Evolutionary conservation across 2,888 invertebrate genomes (phyloP).

Genomic region (Protonemura montana): DNA sequence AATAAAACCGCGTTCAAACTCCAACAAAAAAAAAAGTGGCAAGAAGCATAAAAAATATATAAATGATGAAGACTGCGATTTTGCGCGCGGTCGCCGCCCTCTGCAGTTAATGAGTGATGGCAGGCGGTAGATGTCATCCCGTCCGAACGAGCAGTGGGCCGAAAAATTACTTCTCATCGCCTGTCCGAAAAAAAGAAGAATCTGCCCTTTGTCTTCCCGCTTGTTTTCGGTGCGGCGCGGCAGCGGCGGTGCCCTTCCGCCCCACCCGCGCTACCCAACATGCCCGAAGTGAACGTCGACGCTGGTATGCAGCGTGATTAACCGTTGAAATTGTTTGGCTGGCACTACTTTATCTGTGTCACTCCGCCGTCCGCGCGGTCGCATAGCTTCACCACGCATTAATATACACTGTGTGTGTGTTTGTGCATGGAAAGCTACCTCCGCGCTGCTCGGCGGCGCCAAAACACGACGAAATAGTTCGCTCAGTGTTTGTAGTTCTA

Average conservation of each 20-base stretch:
- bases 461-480: background rate
- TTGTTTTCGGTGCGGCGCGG: slow-evolving; percentile 30
- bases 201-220: slow-evolving; percentile 36
- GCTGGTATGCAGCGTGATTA: slow-evolving; percentile 38
- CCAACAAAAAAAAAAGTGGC: background rate
- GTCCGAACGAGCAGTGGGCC: slow-evolving; percentile 15
- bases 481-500: background rate
- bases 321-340: slow-evolving; percentile 35
- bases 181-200: background rate
- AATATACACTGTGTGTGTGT: background rate
- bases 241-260: background rate
- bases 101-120: slow-evolving; percentile 20
- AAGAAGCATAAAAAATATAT: background rate
- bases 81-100: background rate
- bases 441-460: background rate
- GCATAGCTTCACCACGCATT: slow-evolving; percentile 7
- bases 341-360: slow-evolving; percentile 39
- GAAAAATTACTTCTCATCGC: slow-evolving; percentile 36
- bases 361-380: slow-evolving; percentile 29
- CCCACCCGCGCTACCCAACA: background rate
- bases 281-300: background rate
- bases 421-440: background rate
- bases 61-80: background rate
- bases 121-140: slow-evolving; percentile 19
- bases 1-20: background rate